A percentile compares a stretch with the other conserved stretches of the same genome.
Evolutionary conservation across 2,113 vertebrate genomes (phyloP).

Genomic region (Tragelaphus strepsiceros): DNA sequence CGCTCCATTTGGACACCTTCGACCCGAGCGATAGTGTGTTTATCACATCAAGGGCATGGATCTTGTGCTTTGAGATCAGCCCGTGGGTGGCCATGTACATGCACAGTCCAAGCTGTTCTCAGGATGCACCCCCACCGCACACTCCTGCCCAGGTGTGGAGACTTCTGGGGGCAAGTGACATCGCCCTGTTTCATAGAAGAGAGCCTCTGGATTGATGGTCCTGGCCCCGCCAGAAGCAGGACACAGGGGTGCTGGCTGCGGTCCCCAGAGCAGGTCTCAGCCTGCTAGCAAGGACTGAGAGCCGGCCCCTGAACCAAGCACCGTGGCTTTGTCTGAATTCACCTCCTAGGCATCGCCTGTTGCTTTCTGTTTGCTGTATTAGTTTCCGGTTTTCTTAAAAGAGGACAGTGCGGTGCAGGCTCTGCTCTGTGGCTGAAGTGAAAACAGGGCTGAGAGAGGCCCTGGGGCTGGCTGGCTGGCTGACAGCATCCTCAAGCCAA

Average conservation of each 20-base stretch:
- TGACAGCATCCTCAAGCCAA: background rate
- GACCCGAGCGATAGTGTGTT: rapidly evolving
- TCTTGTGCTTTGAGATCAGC: background rate
- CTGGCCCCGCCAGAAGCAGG: rapidly evolving
- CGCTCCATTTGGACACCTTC: background rate
- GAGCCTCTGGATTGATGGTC: no score
- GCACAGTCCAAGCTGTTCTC: rapidly evolving
- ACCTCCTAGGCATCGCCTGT: no score
- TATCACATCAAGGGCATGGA: no score
- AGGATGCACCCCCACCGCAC: rapidly evolving
- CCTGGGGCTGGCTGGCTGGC: rapidly evolving
- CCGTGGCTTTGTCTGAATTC: background rate
- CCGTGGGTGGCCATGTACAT: rapidly evolving
- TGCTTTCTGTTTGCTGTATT: background rate
- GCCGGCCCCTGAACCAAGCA: rapidly evolving
- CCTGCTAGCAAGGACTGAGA: rapidly evolving
- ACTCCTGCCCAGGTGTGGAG: background rate
- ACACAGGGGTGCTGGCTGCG: rapidly evolving
- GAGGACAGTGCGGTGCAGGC: background rate
- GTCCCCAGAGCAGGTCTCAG: background rate
- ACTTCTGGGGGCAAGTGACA: rapidly evolving
- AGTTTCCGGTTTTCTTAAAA: background rate
- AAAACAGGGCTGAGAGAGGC: background rate
- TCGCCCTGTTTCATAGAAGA: background rate
- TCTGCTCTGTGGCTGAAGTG: background rate